Conservation (phyloP, 2,797 vertebrate species). For the Acanthopagrus latus region DNA sequence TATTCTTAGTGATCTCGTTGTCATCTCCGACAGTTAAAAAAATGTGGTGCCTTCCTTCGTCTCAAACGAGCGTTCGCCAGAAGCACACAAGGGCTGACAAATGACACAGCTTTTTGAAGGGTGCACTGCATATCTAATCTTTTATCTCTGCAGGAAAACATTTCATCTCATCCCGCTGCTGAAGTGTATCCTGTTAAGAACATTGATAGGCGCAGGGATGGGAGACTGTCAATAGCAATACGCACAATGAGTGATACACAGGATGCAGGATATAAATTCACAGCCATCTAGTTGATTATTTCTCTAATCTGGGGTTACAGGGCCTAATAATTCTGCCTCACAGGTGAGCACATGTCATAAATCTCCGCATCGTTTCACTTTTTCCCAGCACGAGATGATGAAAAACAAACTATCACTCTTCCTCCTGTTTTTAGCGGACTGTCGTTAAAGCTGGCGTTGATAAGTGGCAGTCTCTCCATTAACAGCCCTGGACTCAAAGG, state of each 20-base stretch:
- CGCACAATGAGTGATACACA: slow-evolving; percentile 58
- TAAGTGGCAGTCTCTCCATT: slow-evolving; percentile 84
- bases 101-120: slow-evolving; percentile 22
- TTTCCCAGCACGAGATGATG: slow-evolving; percentile 75
- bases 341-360: slow-evolving; percentile 75
- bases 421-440: slow-evolving; percentile 78
- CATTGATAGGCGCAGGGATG: slow-evolving; percentile 47
- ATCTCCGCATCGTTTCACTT: slow-evolving; percentile 76
- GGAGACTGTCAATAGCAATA: slow-evolving; percentile 59
- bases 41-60: slow-evolving; percentile 2
- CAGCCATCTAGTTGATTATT: slow-evolving; percentile 82
- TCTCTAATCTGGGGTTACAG: slow-evolving; percentile 80
- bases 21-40: slow-evolving; percentile 23
- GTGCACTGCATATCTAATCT: slow-evolving; percentile 41
- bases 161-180: slow-evolving; percentile 44
- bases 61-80: slow-evolving; percentile 12
- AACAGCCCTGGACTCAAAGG: slow-evolving; percentile 75
- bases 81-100: slow-evolving; percentile 10
- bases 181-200: slow-evolving; percentile 58
- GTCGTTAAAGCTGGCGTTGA: slow-evolving; percentile 82
- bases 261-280: slow-evolving; percentile 69
- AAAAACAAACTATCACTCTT: slow-evolving; percentile 85
- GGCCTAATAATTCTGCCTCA: slow-evolving; percentile 78
- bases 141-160: slow-evolving; percentile 47
- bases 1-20: slow-evolving; percentile 39